Percentiles rank a stretch among this genome's conserved stretches.
phyloP scores from a whole-genome alignment of 2,797 vertebrate species.

The Galago senegalensis region DNA sequence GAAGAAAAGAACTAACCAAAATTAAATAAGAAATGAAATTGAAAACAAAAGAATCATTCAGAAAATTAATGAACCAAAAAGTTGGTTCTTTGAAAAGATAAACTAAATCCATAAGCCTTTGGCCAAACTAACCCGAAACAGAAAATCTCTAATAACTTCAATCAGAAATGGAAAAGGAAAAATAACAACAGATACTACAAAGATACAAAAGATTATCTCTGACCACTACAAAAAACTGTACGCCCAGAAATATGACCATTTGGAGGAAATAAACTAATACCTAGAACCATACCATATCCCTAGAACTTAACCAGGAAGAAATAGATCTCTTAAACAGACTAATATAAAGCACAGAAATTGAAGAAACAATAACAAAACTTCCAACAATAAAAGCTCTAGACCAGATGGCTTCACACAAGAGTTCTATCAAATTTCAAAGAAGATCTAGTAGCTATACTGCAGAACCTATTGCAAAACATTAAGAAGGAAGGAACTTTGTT shows the following conservation, averaged over 20 bases:
- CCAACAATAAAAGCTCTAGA: not conserved
- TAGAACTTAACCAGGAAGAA: too few relatives aligned
- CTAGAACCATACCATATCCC: not conserved
- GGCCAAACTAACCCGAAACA: not conserved
- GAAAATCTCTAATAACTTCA: not conserved
- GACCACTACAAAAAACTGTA: not conserved
- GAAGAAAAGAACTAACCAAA: not conserved
- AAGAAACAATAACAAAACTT: not conserved
- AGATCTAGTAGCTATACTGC: not conserved
- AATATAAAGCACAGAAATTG: too few relatives aligned
- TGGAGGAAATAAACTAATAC: not conserved
- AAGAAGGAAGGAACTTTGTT: not conserved
- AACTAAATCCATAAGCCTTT: not conserved
- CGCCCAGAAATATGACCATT: not conserved
- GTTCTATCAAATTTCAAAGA: not conserved
- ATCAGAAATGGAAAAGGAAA: not conserved
- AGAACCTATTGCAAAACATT: not conserved
- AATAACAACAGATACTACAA: not conserved
- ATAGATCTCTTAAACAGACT: too few relatives aligned
- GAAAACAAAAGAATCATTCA: not conserved
- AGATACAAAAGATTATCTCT: not conserved
- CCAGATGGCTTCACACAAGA: not conserved
- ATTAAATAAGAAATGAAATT: not conserved
- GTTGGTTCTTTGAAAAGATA: not conserved
- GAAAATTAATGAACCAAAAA: not conserved